Conservation (phyloP, 2,888 invertebrate species). For the Parascotia fuliginaria region DNA sequence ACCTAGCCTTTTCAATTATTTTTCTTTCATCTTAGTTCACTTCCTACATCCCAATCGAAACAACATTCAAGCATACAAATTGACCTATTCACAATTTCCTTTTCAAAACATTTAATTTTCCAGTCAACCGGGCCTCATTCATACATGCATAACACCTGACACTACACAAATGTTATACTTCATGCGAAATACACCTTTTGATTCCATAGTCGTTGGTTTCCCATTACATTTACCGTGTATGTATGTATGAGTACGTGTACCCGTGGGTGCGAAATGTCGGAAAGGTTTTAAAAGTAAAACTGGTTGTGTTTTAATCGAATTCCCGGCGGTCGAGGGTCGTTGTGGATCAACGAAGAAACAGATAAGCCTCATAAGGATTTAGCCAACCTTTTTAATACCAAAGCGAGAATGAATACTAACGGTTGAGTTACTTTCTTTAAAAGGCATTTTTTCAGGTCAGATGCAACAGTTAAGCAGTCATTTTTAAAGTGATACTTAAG, state of each 20-base stretch:
- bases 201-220: constrained; percentile 50
- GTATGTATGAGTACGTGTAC: constrained; percentile 16
- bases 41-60: background rate
- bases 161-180: constrained; percentile 5
- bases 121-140: constrained; percentile 29
- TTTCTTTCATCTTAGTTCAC: background rate
- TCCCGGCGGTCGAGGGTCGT: constrained; percentile 47
- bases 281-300: constrained; percentile 66
- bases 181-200: constrained; percentile 36
- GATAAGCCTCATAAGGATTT: constrained; percentile 21
- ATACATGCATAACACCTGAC: constrained; percentile 1
- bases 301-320: constrained; percentile 71
- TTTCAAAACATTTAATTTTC: constrained; percentile 25
- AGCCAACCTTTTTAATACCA: constrained; percentile 15
- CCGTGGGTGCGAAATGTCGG: constrained; percentile 54
- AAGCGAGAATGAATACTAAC: background rate
- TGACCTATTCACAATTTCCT: constrained; percentile 4
- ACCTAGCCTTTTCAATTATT: background rate
- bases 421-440: constrained; percentile 1
- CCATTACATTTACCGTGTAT: constrained; percentile 56
- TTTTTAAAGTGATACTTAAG: background rate
- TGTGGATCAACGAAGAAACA: constrained; percentile 28
- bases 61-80: background rate
- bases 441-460: background rate
- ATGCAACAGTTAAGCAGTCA: background rate